These are phyloP conservation scores for Buceros bicornis DNA, from an alignment of 2,797 vertebrate species.

Conservation along the genomic window DNA sequence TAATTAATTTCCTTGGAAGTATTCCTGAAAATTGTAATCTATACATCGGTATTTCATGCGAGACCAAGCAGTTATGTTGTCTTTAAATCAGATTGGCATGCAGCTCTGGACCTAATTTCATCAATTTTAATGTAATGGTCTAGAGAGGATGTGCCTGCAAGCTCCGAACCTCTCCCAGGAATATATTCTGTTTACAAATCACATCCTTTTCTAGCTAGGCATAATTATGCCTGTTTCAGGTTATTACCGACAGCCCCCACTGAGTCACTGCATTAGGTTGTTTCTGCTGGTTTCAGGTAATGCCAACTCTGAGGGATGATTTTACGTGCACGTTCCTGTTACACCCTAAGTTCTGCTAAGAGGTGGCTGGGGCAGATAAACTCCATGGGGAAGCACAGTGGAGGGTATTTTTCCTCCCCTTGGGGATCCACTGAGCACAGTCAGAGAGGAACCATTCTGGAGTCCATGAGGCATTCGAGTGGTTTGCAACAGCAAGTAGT, in stretches of 20 bases:
- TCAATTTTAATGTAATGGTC: background rate
- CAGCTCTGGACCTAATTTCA: background rate
- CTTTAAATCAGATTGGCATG: background rate
- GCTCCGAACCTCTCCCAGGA: background rate
- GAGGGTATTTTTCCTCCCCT: background rate
- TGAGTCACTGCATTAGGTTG: background rate
- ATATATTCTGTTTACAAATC: background rate
- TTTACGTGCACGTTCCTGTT: background rate
- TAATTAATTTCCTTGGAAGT: conserved; percentile 4
- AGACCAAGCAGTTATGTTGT: background rate
- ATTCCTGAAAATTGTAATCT: background rate
- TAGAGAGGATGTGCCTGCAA: background rate
- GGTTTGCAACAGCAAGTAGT: background rate
- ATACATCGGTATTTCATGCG: background rate
- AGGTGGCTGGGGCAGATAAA: background rate
- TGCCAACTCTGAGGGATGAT: background rate
- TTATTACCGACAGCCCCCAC: background rate
- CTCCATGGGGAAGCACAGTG: rapidly evolving
- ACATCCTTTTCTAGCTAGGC: background rate
- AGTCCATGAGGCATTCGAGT: rapidly evolving
- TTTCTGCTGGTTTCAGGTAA: background rate
- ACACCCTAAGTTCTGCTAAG: background rate
- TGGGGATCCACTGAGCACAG: background rate
- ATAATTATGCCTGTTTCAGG: background rate
- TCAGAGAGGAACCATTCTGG: background rate